Percentiles rank a stretch among this genome's conserved stretches.
Evolutionary conservation across 2,888 invertebrate genomes (phyloP).

Genomic region (Alloplasta piceator): DNA sequence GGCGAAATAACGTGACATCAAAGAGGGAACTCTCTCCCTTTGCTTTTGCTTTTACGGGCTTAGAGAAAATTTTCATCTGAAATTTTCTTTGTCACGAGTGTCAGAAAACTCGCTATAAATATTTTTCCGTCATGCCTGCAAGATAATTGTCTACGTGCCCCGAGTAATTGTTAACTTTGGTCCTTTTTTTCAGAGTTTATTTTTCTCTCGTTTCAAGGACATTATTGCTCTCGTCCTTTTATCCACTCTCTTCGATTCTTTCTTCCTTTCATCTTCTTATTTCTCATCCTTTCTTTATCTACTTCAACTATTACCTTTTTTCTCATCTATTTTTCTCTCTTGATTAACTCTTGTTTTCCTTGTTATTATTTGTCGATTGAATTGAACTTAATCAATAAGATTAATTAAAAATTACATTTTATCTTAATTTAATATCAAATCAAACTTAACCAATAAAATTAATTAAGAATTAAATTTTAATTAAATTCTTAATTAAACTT

Average conservation of each 20-base stretch:
- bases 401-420: no score
- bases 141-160: conserved; percentile 51
- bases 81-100: conserved; percentile 18
- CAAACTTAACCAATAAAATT: no score
- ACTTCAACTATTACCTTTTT: background rate
- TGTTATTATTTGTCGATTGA: background rate
- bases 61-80: conserved; percentile 9
- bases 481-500: no score
- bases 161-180: conserved; percentile 11
- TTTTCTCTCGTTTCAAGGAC: no score
- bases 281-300: background rate
- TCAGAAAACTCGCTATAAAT: conserved; percentile 41
- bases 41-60: conserved; percentile 26
- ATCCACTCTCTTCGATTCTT: background rate
- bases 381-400: no score
- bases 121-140: conserved; percentile 40
- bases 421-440: no score
- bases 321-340: no score
- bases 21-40: conserved; percentile 5
- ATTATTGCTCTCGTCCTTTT: background rate
- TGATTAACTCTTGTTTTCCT: background rate
- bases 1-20: conserved; percentile 21
- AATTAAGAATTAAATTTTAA: no score
- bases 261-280: conserved; percentile 1
- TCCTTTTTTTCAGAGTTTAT: background rate